phyloP scores from a whole-genome alignment of 2,888 invertebrate species.

The Argynnis bischoffii region DNA sequence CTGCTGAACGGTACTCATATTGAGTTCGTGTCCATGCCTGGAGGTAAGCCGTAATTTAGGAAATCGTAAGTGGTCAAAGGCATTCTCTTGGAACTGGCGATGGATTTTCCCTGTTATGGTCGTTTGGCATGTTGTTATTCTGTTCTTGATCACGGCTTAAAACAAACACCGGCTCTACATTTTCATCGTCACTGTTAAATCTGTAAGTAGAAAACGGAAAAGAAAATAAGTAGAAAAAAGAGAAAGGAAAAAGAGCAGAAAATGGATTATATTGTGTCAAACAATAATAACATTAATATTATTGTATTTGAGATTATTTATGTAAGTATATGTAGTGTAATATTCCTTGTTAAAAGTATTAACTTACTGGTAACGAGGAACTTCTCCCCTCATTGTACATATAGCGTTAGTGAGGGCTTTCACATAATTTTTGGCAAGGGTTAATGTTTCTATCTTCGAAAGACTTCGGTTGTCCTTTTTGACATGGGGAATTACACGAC shows the following conservation, averaged over 20 bases:
- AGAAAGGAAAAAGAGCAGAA: too few species aligned
- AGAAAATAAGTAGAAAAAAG: too few species aligned
- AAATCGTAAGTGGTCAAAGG: conserved; percentile 48
- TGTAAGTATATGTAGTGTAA: too few species aligned
- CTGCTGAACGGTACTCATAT: conserved; percentile 21
- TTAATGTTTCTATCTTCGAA: conserved; percentile 94
- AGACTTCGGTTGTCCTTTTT: conserved; percentile 91
- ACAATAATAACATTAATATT: conserved; percentile 35
- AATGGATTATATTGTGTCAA: neutral
- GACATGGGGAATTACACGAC: conserved; percentile 93
- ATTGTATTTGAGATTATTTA: too few species aligned
- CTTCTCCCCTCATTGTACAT: conserved; percentile 89
- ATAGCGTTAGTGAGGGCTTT: conserved; percentile 94
- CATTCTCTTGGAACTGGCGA: conserved; percentile 45
- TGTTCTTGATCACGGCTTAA: conserved; percentile 63
- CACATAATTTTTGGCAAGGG: conserved; percentile 94
- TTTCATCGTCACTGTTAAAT: conserved; percentile 67
- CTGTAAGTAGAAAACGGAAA: conserved; percentile 45
- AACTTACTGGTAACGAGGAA: conserved; percentile 70
- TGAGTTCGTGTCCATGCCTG: conserved; percentile 24
- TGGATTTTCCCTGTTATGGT: conserved; percentile 50
- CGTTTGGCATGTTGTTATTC: conserved; percentile 61
- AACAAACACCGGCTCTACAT: conserved; percentile 67
- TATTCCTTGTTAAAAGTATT: too few species aligned
- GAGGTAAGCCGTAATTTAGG: conserved; percentile 24